A percentile compares a stretch with the other conserved stretches of the same genome.
Evolutionary conservation across 2,113 vertebrate genomes (phyloP).

Genomic region (Ceuthmochares aereus): DNA sequence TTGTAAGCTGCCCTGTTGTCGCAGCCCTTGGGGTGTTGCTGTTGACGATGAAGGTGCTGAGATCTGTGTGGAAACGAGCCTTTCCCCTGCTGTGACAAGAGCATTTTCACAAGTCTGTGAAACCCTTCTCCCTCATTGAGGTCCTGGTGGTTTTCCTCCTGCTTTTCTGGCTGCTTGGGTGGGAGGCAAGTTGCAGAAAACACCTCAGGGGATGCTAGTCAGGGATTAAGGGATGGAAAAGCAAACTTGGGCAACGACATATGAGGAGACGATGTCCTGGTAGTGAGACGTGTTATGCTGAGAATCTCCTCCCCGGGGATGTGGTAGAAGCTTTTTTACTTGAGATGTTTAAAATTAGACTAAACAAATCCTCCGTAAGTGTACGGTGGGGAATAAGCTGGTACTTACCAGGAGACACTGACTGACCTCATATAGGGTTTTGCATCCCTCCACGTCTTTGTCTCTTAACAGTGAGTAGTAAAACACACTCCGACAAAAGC

Average conservation of each 20-base stretch:
- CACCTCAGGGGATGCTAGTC: neutral
- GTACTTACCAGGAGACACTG: neutral
- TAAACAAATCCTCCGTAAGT: neutral
- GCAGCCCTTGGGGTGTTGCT: neutral
- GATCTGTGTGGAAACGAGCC: neutral
- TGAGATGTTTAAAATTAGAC: neutral
- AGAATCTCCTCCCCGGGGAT: neutral
- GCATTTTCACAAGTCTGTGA: neutral
- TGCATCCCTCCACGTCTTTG: neutral
- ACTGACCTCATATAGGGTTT: neutral
- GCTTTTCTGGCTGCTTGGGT: rapidly evolving
- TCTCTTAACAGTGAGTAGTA: neutral
- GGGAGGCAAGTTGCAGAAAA: neutral
- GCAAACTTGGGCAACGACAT: rapidly evolving
- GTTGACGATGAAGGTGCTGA: neutral
- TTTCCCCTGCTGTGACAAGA: rapidly evolving
- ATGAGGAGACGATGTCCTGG: neutral
- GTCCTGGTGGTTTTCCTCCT: neutral
- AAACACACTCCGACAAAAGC: neutral
- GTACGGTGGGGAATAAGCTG: neutral
- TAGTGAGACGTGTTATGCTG: rapidly evolving
- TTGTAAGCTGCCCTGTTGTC: neutral
- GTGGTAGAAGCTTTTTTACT: neutral
- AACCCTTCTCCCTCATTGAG: neutral
- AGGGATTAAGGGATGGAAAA: neutral